phyloP scores from a whole-genome alignment of 2,113 vertebrate genomes.

The Connochaetes taurinus region DNA sequence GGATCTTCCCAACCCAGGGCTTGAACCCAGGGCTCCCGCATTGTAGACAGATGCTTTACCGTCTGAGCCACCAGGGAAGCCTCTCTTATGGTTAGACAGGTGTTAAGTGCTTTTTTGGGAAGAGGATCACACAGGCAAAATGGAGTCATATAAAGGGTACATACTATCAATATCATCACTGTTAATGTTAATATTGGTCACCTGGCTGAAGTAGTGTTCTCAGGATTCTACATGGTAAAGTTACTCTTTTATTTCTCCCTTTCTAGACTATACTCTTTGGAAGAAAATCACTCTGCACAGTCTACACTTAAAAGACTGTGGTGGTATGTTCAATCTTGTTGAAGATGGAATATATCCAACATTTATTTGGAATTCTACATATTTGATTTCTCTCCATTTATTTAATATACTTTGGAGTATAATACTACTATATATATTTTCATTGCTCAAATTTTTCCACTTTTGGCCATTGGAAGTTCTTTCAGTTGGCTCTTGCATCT shows the following conservation, averaged over 20 bases:
- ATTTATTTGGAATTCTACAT: background rate
- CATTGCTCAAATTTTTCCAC: background rate
- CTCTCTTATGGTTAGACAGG: background rate
- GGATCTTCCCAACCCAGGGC: no score
- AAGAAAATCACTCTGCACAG: background rate
- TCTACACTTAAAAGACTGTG: background rate
- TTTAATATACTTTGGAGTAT: background rate
- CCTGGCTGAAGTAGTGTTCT: background rate
- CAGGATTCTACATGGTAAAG: background rate
- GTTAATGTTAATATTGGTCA: background rate
- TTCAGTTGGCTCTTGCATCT: background rate
- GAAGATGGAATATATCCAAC: background rate
- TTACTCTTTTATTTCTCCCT: slow-evolving; percentile 9
- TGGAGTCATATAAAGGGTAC: background rate
- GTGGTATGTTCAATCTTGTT: background rate
- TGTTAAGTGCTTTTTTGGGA: background rate
- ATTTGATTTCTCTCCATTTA: background rate
- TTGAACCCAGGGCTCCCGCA: no score
- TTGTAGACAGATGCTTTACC: no score
- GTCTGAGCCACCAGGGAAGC: no score
- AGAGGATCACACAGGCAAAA: background rate
- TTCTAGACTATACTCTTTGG: background rate
- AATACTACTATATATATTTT: background rate
- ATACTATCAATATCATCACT: background rate
- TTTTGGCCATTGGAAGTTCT: background rate